Evolutionary conservation across 2,797 vertebrate species (phyloP), one percentile per base, ranked within the genome.

Genomic region (Champsocephalus esox): DNA sequence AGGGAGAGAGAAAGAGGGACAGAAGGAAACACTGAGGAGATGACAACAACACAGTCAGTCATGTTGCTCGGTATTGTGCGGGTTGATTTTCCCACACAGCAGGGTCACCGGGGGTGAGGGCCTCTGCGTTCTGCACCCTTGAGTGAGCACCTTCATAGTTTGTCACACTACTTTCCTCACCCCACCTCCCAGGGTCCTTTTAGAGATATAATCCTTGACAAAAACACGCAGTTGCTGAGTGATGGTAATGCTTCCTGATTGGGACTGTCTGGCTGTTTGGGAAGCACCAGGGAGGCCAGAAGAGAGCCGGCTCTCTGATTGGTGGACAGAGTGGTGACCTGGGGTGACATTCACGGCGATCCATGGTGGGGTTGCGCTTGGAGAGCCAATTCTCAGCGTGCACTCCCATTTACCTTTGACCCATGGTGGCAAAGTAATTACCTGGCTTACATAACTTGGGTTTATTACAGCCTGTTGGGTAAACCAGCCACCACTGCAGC

Each of bases 211-310:
- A 92, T 93, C 92, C 92, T 87, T 81, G 83, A 82, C 69, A 85
- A 93, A 91, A 93, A 91, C 88, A 91, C 89, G 85, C 82, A 87
- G 90, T 84, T 84, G 90, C 84, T 92, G 92, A 94, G 87, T 92
- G 92, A 93, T 85, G 83, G 62, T 92, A 91, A 93, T 88, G 73
- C 88, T 88, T 80, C 69, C 74, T 75, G 75, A 90, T 87, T 91
- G 88, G 73, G 87, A 88, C 74, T 82, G 85, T 87, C 88, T 86
- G 78, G 86, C 76, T 73, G 77, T 76, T 78, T 19, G 56, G 77
- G 84, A 83, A 80, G 60, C 61, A 61, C 58, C 70, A 50, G 12
- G 63, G 57, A 62, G 78, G 73, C 50, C 56, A 62, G 48, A 75
- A 44, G 38, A 34, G 56, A 80, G 46, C 17, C 59, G 24, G 73